Percentiles rank a stretch among this genome's conserved stretches.
Conservation (phyloP, 2,113 vertebrate genomes). For the Grantiella picta region DNA sequence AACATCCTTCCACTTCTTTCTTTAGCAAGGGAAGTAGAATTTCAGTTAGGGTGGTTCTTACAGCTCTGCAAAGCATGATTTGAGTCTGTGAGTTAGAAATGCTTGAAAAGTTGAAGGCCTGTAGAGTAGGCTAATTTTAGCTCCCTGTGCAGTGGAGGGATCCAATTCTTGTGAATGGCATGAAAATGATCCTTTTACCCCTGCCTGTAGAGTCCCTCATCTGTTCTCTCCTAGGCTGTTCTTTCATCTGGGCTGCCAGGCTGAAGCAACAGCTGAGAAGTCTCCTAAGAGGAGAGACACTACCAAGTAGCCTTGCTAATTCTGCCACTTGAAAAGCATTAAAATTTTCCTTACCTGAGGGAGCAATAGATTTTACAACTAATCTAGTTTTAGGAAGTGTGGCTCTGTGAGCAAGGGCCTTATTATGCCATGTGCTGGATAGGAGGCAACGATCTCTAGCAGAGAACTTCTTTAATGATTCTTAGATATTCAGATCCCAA, state of each 20-base stretch:
- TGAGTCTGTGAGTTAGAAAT: not conserved
- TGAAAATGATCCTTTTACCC: constrained; percentile 18
- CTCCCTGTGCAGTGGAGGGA: not conserved
- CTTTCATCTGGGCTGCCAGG: constrained; percentile 16
- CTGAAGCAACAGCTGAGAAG: constrained; percentile 14
- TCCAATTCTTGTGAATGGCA: not conserved
- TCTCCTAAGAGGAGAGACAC: not conserved
- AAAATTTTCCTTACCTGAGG: not conserved
- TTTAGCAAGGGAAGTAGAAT: not conserved
- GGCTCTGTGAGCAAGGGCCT: not conserved
- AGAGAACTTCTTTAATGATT: not conserved
- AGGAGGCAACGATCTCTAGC: not conserved
- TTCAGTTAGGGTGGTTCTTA: not conserved
- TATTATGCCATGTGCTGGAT: not conserved
- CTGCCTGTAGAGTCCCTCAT: not conserved
- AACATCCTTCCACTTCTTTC: not conserved
- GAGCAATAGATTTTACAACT: constrained; percentile 7
- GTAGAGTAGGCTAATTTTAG: constrained; percentile 26
- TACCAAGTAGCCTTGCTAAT: constrained; percentile 11
- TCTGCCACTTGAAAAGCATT: constrained; percentile 26
- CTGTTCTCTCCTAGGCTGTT: not conserved
- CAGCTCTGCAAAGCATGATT: not conserved
- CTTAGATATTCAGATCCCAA: not conserved
- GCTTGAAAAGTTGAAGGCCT: not conserved
- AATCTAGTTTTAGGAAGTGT: not conserved